These are phyloP conservation scores for Triplophysa siluroides DNA, from an alignment of 2,113 vertebrate species.

Conservation along the genomic window DNA sequence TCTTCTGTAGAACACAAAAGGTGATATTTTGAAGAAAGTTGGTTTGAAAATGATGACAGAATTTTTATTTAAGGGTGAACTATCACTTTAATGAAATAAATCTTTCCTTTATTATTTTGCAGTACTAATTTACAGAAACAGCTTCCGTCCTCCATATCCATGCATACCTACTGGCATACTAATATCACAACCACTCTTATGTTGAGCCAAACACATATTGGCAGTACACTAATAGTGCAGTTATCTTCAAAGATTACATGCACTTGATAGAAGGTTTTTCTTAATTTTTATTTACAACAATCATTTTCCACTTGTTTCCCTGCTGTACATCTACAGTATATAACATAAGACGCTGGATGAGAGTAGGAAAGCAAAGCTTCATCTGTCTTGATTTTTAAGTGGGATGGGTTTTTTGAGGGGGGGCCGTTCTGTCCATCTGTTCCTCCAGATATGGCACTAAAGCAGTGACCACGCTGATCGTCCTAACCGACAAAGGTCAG, in stretches of 20 bases:
- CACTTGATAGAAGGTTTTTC: background rate
- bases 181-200: background rate
- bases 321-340: background rate
- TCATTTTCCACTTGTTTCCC: conserved; percentile 23
- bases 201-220: background rate
- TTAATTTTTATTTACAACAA: background rate
- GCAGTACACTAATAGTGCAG: background rate
- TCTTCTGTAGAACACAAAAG: no score
- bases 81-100: no score
- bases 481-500: conserved; percentile 79
- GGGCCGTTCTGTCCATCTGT: conserved; percentile 82
- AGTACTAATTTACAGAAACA: background rate
- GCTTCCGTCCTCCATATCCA: no score
- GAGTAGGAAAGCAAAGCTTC: conserved; percentile 33
- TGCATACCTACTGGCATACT: background rate
- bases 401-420: conserved; percentile 51
- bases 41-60: no score
- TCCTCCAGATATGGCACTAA: conserved; percentile 79
- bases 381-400: conserved; percentile 78
- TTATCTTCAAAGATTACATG: background rate
- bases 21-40: no score
- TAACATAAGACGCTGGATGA: conserved; percentile 33
- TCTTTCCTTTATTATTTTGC: background rate
- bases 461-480: conserved; percentile 74
- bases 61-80: no score